Evolutionary conservation across 2,113 vertebrate species (phyloP).

Genomic region (Lynx canadensis): DNA sequence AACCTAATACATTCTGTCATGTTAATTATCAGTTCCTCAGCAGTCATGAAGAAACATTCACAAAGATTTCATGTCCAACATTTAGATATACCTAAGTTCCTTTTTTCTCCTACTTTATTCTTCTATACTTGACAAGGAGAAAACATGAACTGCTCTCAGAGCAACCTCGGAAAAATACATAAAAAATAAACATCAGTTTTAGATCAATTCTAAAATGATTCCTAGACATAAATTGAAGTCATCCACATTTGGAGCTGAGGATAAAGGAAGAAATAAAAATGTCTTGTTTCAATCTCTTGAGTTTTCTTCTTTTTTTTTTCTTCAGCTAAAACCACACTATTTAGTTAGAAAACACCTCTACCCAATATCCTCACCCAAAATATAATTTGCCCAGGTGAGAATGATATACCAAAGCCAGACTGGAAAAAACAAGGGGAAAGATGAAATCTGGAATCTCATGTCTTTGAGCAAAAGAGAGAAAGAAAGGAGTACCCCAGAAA

Average conservation of each 20-base stretch:
- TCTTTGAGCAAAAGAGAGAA: neutral
- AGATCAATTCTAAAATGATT: neutral
- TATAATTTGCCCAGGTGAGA: neutral
- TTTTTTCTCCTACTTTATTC: slow-evolving; percentile 12
- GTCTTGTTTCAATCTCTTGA: neutral
- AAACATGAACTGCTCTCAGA: neutral
- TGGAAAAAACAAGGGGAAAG: neutral
- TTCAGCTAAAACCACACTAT: neutral
- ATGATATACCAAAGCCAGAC: neutral
- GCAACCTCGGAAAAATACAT: neutral
- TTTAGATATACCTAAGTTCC: neutral
- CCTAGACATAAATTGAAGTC: neutral
- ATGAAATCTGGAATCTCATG: neutral
- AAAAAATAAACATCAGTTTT: neutral
- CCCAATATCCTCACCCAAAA: neutral
- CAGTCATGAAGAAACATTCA: neutral
- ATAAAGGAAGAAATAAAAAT: neutral
- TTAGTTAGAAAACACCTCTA: neutral
- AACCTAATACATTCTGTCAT: neutral
- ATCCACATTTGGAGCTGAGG: neutral
- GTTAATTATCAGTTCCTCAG: neutral
- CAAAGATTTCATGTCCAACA: neutral
- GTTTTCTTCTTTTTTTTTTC: neutral
- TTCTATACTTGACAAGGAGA: neutral
- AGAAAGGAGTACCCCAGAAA: neutral